phyloP scores from a whole-genome alignment of 1,140 invertebrate species.

The Aleiodes sp. region DNA sequence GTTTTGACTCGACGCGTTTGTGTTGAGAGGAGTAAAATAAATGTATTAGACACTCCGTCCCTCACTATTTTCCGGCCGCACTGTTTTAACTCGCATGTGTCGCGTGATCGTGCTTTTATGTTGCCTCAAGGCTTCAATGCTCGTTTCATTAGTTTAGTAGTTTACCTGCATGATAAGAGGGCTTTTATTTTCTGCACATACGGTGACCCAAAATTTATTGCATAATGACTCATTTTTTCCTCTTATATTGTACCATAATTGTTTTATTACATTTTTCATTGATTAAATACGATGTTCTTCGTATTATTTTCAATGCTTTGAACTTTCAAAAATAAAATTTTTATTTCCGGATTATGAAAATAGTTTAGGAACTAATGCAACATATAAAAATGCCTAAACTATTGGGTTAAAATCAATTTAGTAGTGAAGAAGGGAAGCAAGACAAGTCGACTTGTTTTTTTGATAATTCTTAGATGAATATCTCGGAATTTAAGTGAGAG shows the following conservation, averaged over 20 bases:
- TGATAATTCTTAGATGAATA: too few species aligned
- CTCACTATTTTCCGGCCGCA: background rate
- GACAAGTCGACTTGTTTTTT: too few species aligned
- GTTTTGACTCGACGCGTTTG: conserved; percentile 14
- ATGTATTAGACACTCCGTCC: conserved; percentile 4
- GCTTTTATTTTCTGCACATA: background rate
- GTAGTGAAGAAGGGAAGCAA: too few species aligned
- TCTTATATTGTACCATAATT: background rate
- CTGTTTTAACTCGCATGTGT: background rate
- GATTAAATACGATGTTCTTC: background rate
- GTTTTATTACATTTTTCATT: background rate
- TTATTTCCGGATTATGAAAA: too few species aligned
- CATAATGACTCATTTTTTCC: background rate
- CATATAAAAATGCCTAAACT: too few species aligned
- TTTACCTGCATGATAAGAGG: conserved; percentile 16
- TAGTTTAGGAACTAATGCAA: too few species aligned
- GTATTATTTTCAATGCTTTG: background rate
- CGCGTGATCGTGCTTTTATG: conserved; percentile 15
- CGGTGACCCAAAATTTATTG: conserved; percentile 4
- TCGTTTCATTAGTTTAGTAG: conserved; percentile 14
- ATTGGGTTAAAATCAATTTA: too few species aligned
- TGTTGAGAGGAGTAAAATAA: conserved; percentile 9
- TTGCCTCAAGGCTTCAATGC: conserved; percentile 17
- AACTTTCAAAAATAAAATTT: too few species aligned
- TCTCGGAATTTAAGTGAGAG: too few species aligned